phyloP scores from a whole-genome alignment of 1,140 invertebrate species.

The Calliopsis andreniformis region DNA sequence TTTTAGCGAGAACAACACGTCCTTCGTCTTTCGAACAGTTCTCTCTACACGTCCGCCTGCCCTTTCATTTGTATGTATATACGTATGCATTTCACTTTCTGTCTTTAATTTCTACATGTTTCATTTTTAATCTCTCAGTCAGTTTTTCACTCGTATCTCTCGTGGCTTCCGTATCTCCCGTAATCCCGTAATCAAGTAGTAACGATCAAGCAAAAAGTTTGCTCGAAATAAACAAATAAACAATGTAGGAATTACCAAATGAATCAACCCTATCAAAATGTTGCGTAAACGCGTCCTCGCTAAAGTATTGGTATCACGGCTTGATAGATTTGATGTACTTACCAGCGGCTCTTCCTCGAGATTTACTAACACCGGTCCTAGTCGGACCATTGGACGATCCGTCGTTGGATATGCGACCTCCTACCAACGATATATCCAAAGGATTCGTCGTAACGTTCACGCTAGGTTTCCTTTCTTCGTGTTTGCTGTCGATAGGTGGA shows the following conservation, averaged over 20 bases:
- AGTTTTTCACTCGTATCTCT: no score
- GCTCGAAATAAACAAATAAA: no score
- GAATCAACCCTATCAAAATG: no score
- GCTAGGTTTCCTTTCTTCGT: slow-evolving; percentile 78
- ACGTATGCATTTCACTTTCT: not conserved
- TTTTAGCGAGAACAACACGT: slow-evolving; percentile 63
- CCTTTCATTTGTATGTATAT: no score
- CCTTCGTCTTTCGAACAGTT: not conserved
- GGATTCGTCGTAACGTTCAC: slow-evolving; percentile 86
- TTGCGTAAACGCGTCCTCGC: slow-evolving; percentile 1
- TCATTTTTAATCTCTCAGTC: no score
- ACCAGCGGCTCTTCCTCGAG: slow-evolving; percentile 74
- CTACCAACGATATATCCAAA: slow-evolving; percentile 80
- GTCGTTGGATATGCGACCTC: slow-evolving; percentile 49
- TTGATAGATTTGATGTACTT: slow-evolving; percentile 38
- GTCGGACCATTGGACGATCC: slow-evolving; percentile 61
- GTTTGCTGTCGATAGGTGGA: slow-evolving; percentile 38
- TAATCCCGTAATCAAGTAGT: no score
- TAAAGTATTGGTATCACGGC: not conserved
- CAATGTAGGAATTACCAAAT: no score
- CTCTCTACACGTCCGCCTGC: not conserved
- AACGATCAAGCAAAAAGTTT: no score
- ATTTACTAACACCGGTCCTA: slow-evolving; percentile 61
- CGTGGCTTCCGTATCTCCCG: no score
- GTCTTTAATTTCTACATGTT: no score